These are phyloP conservation scores for Oegoconia quadripuncta DNA, from an alignment of 2,888 invertebrate genomes.

Conservation along the genomic window DNA sequence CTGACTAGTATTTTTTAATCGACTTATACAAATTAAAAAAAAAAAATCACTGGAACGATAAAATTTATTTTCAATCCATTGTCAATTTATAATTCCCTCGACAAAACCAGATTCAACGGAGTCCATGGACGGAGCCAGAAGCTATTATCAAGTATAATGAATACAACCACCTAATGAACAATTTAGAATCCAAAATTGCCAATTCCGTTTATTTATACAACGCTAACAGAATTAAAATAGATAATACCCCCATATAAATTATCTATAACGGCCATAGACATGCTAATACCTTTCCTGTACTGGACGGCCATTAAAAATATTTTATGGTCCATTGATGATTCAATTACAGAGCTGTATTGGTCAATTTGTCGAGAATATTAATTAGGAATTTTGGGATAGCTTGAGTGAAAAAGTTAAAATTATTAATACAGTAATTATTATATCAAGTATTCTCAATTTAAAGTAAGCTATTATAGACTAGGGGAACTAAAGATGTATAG, in stretches of 20 bases:
- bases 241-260: conserved; percentile 24
- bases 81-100: no score
- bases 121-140: no score
- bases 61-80: no score
- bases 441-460: no score
- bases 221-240: conserved; percentile 24
- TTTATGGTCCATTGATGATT: conserved; percentile 15
- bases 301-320: conserved; percentile 11
- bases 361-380: conserved; percentile 6
- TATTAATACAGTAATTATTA: not conserved
- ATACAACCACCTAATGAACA: not conserved
- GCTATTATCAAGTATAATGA: no score
- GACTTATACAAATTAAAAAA: no score
- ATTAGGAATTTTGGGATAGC: not conserved
- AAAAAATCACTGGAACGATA: no score
- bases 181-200: not conserved
- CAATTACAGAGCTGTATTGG: conserved; percentile 7
- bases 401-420: not conserved
- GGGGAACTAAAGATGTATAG: not conserved
- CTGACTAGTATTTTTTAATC: no score
- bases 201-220: conserved; percentile 20
- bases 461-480: no score
- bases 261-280: conserved; percentile 17
- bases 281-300: conserved; percentile 2
- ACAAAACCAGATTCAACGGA: no score